Evolutionary conservation across 1,140 invertebrate genomes (phyloP).

Genomic region (Atta cephalotes): DNA sequence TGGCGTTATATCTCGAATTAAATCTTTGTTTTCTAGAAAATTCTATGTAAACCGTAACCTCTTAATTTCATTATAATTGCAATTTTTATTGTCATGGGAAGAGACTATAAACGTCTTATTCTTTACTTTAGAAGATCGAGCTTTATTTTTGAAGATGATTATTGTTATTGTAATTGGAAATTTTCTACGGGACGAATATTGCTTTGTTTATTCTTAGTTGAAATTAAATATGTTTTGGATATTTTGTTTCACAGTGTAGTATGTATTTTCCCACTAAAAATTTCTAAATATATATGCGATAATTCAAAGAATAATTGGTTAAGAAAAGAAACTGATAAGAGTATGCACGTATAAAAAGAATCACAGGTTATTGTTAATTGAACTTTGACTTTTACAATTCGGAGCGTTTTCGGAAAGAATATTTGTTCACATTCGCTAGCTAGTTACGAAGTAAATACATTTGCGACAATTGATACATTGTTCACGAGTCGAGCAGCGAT

Average conservation of each 20-base stretch:
- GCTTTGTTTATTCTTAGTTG: neutral
- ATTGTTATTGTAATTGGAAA: neutral
- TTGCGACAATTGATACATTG: no score
- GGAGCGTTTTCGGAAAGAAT: no score
- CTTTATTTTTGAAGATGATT: neutral
- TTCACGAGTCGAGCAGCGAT: no score
- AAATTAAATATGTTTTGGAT: neutral
- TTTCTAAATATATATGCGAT: neutral
- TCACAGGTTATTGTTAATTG: no score
- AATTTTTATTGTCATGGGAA: neutral
- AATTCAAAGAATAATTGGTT: neutral
- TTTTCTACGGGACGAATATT: neutral
- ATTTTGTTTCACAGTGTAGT: neutral
- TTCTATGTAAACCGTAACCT: neutral
- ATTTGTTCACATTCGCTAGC: no score
- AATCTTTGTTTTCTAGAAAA: neutral
- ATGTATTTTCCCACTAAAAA: neutral
- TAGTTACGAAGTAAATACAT: no score
- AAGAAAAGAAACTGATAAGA: no score
- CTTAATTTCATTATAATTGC: neutral
- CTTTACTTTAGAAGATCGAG: neutral
- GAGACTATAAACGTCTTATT: neutral
- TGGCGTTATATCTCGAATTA: neutral
- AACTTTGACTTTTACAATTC: no score
- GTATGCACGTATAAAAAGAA: no score